Percentiles rank a stretch among this genome's conserved stretches.
Evolutionary conservation across 2,797 vertebrate species (phyloP).

Genomic region (Monodelphis domestica): DNA sequence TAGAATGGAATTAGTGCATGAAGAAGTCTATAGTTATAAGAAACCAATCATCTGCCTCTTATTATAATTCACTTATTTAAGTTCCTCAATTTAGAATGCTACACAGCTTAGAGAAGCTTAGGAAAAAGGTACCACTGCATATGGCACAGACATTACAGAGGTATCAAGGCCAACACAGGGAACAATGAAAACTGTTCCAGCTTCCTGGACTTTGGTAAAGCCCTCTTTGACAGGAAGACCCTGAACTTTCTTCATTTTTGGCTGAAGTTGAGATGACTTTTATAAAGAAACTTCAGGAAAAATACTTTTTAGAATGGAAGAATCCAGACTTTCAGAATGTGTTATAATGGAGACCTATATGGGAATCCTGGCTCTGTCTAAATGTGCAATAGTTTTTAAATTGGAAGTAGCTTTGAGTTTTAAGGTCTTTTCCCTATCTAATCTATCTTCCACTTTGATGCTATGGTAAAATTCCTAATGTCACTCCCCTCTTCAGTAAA

Average conservation of each 20-base stretch:
- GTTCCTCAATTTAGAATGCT: not conserved
- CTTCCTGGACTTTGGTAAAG: not conserved
- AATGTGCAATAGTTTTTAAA: too few species aligned
- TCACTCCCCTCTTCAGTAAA: too few species aligned
- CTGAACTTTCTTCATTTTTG: conserved; percentile 7
- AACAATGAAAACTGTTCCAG: conserved; percentile 11
- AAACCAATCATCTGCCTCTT: conserved; percentile 33
- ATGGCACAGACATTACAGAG: not conserved
- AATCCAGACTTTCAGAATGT: not conserved
- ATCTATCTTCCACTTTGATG: too few species aligned
- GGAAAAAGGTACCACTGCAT: not conserved
- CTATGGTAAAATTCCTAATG: too few species aligned
- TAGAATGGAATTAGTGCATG: conserved; percentile 41
- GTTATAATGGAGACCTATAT: conserved; percentile 13
- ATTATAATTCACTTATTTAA: conserved; percentile 34
- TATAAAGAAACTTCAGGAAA: not conserved
- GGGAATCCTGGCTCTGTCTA: too few species aligned
- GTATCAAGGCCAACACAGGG: not conserved
- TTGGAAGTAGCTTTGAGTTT: too few species aligned
- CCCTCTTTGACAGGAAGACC: not conserved
- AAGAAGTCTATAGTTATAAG: conserved; percentile 63
- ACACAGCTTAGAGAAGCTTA: conserved; percentile 6
- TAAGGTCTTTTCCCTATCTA: too few species aligned
- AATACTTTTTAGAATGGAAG: conserved; percentile 2
- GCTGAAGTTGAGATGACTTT: not conserved